Conservation (phyloP, 2,113 vertebrate genomes). For the Ciconia stormi region DNA sequence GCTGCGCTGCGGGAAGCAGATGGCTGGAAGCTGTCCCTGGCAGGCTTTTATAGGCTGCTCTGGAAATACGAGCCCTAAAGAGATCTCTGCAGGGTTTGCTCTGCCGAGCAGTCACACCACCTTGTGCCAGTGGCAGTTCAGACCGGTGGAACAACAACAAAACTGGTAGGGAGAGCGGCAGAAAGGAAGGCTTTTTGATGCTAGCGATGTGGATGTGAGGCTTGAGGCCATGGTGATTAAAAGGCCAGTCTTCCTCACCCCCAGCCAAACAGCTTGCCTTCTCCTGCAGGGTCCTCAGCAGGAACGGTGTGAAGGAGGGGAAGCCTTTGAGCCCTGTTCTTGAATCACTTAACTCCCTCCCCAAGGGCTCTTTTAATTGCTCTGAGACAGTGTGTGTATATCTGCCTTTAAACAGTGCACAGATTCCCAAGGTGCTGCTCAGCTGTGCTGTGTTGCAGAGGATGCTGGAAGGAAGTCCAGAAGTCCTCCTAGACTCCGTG, state of each 20-base stretch:
- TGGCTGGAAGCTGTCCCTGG: neutral
- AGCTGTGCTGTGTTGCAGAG: fast-evolving
- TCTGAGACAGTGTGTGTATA: neutral
- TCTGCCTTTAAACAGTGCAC: fast-evolving
- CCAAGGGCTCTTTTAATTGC: neutral
- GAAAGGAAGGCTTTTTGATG: neutral
- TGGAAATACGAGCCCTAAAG: neutral
- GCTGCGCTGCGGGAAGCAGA: fast-evolving
- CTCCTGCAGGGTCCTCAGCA: neutral
- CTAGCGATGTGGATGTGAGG: neutral
- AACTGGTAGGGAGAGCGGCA: neutral
- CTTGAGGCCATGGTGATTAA: neutral
- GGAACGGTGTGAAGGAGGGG: neutral
- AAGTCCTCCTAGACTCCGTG: fast-evolving
- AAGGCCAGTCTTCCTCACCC: neutral
- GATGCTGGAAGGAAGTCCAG: neutral
- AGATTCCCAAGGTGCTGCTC: neutral
- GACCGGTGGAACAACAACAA: neutral
- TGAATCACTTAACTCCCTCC: neutral
- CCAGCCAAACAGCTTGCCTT: neutral
- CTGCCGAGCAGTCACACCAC: fast-evolving
- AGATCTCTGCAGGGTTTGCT: neutral
- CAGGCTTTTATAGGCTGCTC: neutral
- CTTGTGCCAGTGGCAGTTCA: neutral
- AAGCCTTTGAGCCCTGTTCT: neutral